phyloP scores from a whole-genome alignment of 2,888 invertebrate species.

The Tineola bisselliella region DNA sequence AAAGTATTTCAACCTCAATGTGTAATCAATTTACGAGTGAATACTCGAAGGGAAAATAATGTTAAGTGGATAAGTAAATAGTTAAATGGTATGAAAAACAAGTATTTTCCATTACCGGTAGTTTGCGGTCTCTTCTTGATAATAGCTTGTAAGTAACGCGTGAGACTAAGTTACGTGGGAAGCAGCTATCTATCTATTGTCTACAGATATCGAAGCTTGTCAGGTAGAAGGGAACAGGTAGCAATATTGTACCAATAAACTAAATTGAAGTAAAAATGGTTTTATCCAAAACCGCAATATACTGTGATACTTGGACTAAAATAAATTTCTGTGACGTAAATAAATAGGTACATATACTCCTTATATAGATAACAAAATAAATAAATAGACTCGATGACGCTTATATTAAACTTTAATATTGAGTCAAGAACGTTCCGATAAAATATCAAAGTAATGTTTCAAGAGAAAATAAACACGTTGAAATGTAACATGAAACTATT shows the following conservation, averaged over 20 bases:
- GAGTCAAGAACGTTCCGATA: neutral
- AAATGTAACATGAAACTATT: conserved; percentile 1
- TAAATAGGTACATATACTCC: too few relatives aligned
- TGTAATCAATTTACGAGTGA: neutral
- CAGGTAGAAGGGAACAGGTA: too few relatives aligned
- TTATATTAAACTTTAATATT: too few relatives aligned
- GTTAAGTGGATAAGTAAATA: neutral
- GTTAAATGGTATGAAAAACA: conserved; percentile 25
- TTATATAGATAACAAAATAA: too few relatives aligned
- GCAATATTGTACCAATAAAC: too few relatives aligned
- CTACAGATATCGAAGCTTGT: neutral
- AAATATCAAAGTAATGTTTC: neutral
- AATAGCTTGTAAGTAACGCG: neutral
- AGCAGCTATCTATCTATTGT: neutral
- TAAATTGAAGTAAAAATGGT: too few relatives aligned
- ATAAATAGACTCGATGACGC: too few relatives aligned
- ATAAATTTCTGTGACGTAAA: too few relatives aligned
- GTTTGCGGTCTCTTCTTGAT: conserved; percentile 8
- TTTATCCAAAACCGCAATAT: too few relatives aligned
- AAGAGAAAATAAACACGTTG: neutral
- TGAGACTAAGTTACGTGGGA: neutral
- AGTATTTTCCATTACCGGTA: conserved; percentile 49
- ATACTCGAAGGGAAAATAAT: neutral
- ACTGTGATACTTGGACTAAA: too few relatives aligned
- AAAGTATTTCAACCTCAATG: neutral